Conservation (phyloP, 2,797 vertebrate genomes). For the Notolepis coatsorum region DNA sequence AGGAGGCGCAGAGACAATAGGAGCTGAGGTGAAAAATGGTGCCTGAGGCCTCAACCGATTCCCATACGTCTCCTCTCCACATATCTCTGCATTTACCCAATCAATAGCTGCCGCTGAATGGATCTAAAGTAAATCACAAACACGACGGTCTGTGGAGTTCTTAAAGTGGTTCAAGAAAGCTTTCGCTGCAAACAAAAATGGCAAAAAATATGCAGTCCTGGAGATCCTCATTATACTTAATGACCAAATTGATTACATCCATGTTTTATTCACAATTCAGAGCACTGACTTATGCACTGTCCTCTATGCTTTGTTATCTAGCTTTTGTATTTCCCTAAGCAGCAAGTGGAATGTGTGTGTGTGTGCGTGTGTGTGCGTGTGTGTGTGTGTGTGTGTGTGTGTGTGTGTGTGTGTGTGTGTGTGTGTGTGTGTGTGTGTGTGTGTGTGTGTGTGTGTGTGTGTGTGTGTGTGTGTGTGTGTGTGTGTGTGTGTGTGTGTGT, state of each 20-base stretch:
- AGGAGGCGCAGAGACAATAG: constrained; percentile 31
- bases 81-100: constrained; percentile 51
- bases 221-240: background rate
- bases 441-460: too few relatives aligned
- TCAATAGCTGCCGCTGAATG: constrained; percentile 56
- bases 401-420: too few relatives aligned
- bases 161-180: constrained; percentile 36
- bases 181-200: background rate
- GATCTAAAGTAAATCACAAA: constrained; percentile 46
- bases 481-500: too few relatives aligned
- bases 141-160: constrained; percentile 16
- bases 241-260: background rate
- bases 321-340: background rate
- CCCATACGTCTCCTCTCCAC: constrained; percentile 20
- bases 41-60: constrained; percentile 37
- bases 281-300: constrained; percentile 8
- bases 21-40: constrained; percentile 39
- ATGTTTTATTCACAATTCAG: background rate
- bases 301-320: constrained; percentile 1
- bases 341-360: too few relatives aligned
- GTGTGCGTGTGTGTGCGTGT: too few relatives aligned
- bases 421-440: too few relatives aligned
- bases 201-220: background rate
- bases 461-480: too few relatives aligned
- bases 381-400: too few relatives aligned